These are phyloP conservation scores for Rhincodon typus DNA, from an alignment of 2,797 vertebrate species.

Conservation along the genomic window DNA sequence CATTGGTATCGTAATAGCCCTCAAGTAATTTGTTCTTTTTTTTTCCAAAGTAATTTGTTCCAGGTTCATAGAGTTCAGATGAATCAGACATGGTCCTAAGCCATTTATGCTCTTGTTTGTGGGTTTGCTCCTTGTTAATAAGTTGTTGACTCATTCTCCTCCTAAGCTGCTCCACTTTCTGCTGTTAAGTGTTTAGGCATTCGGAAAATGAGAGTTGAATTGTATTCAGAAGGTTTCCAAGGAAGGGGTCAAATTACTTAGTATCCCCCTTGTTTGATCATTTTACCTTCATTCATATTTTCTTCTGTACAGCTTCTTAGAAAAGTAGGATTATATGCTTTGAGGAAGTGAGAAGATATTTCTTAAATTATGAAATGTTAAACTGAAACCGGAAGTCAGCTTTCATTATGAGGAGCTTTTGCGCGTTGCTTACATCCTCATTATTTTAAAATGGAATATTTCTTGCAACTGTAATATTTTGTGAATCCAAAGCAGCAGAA, in stretches of 20 bases:
- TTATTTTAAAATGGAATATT: not conserved
- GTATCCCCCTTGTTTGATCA: not conserved
- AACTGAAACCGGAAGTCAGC: not conserved
- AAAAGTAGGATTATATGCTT: no score
- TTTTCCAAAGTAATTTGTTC: not conserved
- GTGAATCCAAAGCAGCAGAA: not conserved
- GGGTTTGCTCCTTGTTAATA: not conserved
- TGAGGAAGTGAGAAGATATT: no score
- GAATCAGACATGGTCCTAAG: not conserved
- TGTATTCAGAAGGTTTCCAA: not conserved
- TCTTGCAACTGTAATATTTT: not conserved
- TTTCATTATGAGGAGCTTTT: not conserved
- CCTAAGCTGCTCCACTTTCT: not conserved
- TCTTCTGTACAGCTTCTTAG: no score
- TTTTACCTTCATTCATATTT: not conserved
- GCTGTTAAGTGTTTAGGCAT: not conserved
- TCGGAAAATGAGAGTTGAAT: not conserved
- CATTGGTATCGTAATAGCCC: no score
- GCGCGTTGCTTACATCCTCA: not conserved
- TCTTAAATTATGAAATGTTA: not conserved
- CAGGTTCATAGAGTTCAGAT: not conserved
- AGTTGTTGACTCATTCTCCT: not conserved
- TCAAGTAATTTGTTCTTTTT: no score
- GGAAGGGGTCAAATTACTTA: not conserved
- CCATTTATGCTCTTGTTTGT: not conserved